phyloP scores from a whole-genome alignment of 2,888 invertebrate genomes.

The Mythimna impura region DNA sequence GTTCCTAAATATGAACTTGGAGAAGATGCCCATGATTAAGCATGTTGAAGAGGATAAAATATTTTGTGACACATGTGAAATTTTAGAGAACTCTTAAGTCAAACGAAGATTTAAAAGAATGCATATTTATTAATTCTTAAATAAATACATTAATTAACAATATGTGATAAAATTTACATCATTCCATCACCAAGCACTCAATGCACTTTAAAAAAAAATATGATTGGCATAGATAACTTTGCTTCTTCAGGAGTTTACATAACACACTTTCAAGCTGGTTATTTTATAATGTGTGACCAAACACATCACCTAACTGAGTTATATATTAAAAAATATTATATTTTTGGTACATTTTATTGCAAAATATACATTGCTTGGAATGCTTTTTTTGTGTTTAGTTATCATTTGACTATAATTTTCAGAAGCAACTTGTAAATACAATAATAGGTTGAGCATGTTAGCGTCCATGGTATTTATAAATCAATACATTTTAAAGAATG shows the following conservation, averaged over 20 bases:
- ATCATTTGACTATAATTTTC: conserved; percentile 19
- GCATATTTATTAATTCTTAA: conserved; percentile 86
- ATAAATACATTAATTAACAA: conserved; percentile 83
- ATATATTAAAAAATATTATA: conserved; percentile 30
- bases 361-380: conserved; percentile 60
- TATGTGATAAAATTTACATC: conserved; percentile 82
- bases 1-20: conserved; percentile 27
- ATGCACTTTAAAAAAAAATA: conserved; percentile 55
- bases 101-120: conserved; percentile 73
- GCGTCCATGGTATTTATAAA: conserved; percentile 2
- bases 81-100: too few species aligned
- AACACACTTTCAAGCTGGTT: conserved; percentile 36
- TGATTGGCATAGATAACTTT: conserved; percentile 52
- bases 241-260: conserved; percentile 37
- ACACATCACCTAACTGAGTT: conserved; percentile 32
- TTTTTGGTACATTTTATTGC: conserved; percentile 62
- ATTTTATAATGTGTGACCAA: conserved; percentile 25
- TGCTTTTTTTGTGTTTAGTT: conserved; percentile 61
- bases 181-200: conserved; percentile 80
- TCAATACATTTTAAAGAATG: conserved; percentile 8
- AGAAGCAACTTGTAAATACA: conserved; percentile 12
- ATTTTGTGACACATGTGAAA: neutral
- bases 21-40: conserved; percentile 39
- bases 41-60: neutral
- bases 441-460: conserved; percentile 33